These are phyloP conservation scores for Cercopithecus mona DNA, from an alignment of 2,113 vertebrate species.

Conservation along the genomic window DNA sequence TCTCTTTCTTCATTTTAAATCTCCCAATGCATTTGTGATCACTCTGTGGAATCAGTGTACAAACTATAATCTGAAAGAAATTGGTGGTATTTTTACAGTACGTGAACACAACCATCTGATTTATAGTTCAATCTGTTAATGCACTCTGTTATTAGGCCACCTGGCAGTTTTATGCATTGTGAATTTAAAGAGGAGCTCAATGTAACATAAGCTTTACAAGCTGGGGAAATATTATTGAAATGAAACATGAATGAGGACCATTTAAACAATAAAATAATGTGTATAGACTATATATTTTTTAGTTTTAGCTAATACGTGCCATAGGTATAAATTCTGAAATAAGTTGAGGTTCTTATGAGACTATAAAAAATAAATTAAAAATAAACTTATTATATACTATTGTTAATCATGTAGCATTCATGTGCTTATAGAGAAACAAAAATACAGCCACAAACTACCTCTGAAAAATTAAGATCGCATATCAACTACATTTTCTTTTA, in stretches of 20 bases:
- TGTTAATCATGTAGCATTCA: slow-evolving; percentile 64
- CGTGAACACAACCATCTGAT: slow-evolving; percentile 87
- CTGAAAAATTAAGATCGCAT: slow-evolving; percentile 54
- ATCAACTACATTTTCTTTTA: slow-evolving; percentile 66
- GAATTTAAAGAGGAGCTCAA: slow-evolving; percentile 91
- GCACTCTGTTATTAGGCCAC: slow-evolving; percentile 90
- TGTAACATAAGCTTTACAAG: slow-evolving; percentile 91
- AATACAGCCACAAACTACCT: slow-evolving; percentile 48
- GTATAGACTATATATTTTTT: slow-evolving; percentile 87
- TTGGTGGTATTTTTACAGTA: slow-evolving; percentile 87
- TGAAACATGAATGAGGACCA: slow-evolving; percentile 90
- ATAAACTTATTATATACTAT: slow-evolving; percentile 69
- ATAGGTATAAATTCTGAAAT: slow-evolving; percentile 83
- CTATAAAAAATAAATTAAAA: slow-evolving; percentile 75
- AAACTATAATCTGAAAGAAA: slow-evolving; percentile 85
- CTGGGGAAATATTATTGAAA: slow-evolving; percentile 91
- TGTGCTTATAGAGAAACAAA: slow-evolving; percentile 64
- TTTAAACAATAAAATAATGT: slow-evolving; percentile 90
- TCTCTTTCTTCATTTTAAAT: slow-evolving; percentile 72
- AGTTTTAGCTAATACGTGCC: slow-evolving; percentile 83
- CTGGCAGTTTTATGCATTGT: slow-evolving; percentile 92
- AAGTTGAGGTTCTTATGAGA: slow-evolving; percentile 79
- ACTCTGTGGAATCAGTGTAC: slow-evolving; percentile 81
- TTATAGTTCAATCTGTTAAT: slow-evolving; percentile 92
- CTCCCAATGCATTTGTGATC: slow-evolving; percentile 77